A percentile compares a stretch with the other conserved stretches of the same genome.
phyloP scores from a whole-genome alignment of 2,113 vertebrate species.

The Tychaedon coryphoeus region DNA sequence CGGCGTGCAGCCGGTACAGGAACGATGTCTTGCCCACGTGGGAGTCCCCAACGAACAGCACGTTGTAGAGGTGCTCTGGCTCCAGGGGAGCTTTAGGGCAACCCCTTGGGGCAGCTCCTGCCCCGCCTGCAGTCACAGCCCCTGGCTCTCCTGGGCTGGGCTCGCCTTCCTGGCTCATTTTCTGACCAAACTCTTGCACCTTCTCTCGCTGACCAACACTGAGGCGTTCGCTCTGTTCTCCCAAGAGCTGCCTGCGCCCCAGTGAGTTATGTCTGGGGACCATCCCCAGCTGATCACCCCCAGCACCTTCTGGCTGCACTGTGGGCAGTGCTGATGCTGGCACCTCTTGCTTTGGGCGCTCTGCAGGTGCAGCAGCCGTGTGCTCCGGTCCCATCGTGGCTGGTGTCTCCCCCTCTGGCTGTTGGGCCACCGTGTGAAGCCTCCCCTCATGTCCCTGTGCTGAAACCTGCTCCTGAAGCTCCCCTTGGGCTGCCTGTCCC shows the following conservation, averaged over 20 bases:
- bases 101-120: not conserved
- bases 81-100: not conserved
- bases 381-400: not conserved
- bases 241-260: not conserved
- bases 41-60: slow-evolving; percentile 88
- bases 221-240: not conserved
- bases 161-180: not conserved
- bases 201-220: fast-evolving
- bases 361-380: not conserved
- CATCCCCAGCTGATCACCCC: not conserved
- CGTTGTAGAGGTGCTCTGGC: slow-evolving; percentile 77
- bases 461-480: slow-evolving; percentile 2
- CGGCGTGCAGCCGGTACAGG: slow-evolving; percentile 77
- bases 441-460: not conserved
- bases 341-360: not conserved
- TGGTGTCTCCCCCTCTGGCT: not conserved
- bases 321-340: not conserved
- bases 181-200: not conserved
- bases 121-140: not conserved
- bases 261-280: not conserved
- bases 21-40: slow-evolving; percentile 92
- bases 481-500: not conserved
- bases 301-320: not conserved
- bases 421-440: not conserved
- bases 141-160: not conserved